Conservation (phyloP, 2,113 vertebrate genomes). For the Anolis sagrei region DNA sequence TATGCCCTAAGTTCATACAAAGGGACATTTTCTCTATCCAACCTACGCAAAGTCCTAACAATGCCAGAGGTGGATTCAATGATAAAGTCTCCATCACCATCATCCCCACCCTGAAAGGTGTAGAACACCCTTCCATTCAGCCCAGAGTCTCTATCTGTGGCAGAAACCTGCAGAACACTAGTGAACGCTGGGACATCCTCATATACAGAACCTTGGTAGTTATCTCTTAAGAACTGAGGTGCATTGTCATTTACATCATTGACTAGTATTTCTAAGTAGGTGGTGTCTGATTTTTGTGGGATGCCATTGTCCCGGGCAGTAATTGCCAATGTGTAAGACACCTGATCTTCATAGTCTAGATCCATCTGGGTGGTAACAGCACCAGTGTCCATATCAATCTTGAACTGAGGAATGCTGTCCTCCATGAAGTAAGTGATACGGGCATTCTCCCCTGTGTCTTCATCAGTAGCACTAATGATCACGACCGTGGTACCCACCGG, state of each 20-base stretch:
- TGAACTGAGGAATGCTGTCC: constrained; percentile 97
- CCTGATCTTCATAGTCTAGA: constrained; percentile 96
- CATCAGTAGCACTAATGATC: constrained; percentile 93
- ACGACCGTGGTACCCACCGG: constrained; percentile 90
- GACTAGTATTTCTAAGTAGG: constrained; percentile 95
- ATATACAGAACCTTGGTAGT: constrained; percentile 88
- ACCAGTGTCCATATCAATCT: constrained; percentile 86
- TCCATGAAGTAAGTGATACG: constrained; percentile 97
- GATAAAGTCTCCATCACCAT: constrained; percentile 94
- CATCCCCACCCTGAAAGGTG: constrained; percentile 93
- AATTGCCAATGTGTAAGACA: constrained; percentile 94
- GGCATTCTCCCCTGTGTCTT: constrained; percentile 94
- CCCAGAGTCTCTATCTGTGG: constrained; percentile 91
- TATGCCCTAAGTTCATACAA: constrained; percentile 86
- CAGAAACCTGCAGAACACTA: constrained; percentile 93
- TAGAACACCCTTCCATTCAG: constrained; percentile 93
- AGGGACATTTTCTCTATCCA: constrained; percentile 92
- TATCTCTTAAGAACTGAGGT: constrained; percentile 89
- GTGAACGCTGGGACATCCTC: constrained; percentile 93
- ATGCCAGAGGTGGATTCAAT: constrained; percentile 96
- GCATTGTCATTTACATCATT: constrained; percentile 95
- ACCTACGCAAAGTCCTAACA: constrained; percentile 87
- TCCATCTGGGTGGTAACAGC: constrained; percentile 93
- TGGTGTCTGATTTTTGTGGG: constrained; percentile 96
- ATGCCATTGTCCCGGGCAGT: constrained; percentile 95